Percentiles rank a stretch among this genome's conserved stretches.
Evolutionary conservation across 2,113 vertebrate species (phyloP).

Genomic region (Sterrhoptilus dennistouni): DNA sequence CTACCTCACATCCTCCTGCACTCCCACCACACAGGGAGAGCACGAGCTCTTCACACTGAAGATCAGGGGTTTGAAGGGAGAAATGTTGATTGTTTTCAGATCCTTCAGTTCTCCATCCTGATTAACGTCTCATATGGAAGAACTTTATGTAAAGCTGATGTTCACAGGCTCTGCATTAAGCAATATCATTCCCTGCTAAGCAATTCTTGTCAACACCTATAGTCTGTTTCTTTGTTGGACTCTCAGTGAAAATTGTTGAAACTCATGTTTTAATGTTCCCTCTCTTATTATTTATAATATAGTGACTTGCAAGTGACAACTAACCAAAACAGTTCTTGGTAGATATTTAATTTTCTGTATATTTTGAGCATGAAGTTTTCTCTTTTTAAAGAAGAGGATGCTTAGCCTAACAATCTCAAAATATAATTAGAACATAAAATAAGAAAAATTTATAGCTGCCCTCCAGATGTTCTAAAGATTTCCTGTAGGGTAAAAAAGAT

Average conservation of each 20-base stretch:
- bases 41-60: not conserved
- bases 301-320: slow-evolving; percentile 22
- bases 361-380: slow-evolving; percentile 18
- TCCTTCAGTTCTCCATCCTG: not conserved
- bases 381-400: slow-evolving; percentile 35
- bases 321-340: slow-evolving; percentile 28
- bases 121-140: slow-evolving; percentile 52
- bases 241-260: slow-evolving; percentile 41
- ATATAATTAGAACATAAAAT: slow-evolving; percentile 51
- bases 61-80: not conserved
- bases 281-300: slow-evolving; percentile 48
- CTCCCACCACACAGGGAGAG: not conserved
- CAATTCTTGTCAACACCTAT: slow-evolving; percentile 53
- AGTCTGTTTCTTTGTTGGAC: slow-evolving; percentile 37
- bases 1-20: not conserved
- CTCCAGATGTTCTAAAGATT: slow-evolving; percentile 66
- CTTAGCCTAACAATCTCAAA: slow-evolving; percentile 30
- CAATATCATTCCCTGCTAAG: slow-evolving; percentile 36
- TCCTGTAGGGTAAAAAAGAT: slow-evolving; percentile 32
- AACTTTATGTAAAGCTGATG: slow-evolving; percentile 56
- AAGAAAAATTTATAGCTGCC: slow-evolving; percentile 60
- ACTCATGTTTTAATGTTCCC: slow-evolving; percentile 27
- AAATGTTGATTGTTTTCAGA: slow-evolving; percentile 47
- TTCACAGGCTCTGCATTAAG: slow-evolving; percentile 43
- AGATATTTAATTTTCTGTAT: slow-evolving; percentile 4